Base-by-base conservation (phyloP, 2,888 invertebrate genomes). In the Tiliacea citrago region DNA sequence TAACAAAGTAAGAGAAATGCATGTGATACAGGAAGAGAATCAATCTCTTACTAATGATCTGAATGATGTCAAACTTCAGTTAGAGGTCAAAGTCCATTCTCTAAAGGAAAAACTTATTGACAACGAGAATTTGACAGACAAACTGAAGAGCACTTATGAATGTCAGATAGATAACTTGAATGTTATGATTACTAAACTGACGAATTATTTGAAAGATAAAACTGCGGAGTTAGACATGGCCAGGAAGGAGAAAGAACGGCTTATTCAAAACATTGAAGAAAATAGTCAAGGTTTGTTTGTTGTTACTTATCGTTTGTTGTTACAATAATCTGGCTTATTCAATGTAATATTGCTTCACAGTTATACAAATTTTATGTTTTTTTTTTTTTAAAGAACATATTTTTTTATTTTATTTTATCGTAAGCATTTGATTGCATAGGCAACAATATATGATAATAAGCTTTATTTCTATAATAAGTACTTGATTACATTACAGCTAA, bases 91-190 rank as follows among this genome's bases (percentile, higher is more conserved):
- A 89, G 93, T 94, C 0, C 92, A 94, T 72, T 94, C 94, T 1
- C 79, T 94, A 8, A 92, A 93, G 72, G 94, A 94, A 68, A 94
- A 93, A 88, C 88, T 94, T 0, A 86, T 91, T 53, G 93, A 94
- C 55, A 95, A 93, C 73, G 94, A 93, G 79, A 86, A 90, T 78
- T 84, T 94, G 62, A 93, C 94, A 0, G 94, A 94, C 2, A 93
- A 93, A 81, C 80, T 95, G 68, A 94, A 93, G 82, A 88, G 86
- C 58, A 91, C 91, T 0, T 95, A 94, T 67, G 94, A 94, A 58
- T 90, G 91, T 74, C 94, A 94, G 80, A 94, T 94, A 60, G 92
- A 93, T 67, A 94, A 93, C 79, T 87, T 93, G 55, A 94, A 95
- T 80, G 75, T 93, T 18, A 93, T 94, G 94, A 88, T 94, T 13